A percentile compares a stretch with the other conserved stretches of the same genome.
phyloP scores from a whole-genome alignment of 2,113 vertebrate genomes.

The Pardalotus punctatus region DNA sequence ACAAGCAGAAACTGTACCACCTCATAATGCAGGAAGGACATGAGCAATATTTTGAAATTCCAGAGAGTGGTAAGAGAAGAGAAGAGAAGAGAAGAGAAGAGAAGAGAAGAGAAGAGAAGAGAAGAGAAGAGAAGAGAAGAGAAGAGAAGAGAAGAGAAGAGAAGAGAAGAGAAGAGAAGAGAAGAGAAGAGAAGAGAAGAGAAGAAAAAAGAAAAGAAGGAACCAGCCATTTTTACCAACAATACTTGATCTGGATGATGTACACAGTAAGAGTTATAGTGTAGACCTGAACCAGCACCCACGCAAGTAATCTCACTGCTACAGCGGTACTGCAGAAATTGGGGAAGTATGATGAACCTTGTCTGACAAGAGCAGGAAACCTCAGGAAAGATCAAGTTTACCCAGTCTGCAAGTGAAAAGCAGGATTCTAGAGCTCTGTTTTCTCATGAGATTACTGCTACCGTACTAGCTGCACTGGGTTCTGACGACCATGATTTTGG shows the following conservation, averaged over 20 bases:
- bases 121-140: neutral
- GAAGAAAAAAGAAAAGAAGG: neutral
- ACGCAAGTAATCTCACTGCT: neutral
- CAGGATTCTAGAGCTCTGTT: neutral
- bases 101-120: neutral
- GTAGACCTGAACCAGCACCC: neutral
- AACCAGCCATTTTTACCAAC: neutral
- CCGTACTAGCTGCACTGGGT: neutral
- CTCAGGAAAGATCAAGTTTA: neutral
- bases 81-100: neutral
- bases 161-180: neutral
- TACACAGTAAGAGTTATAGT: neutral
- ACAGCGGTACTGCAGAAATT: neutral
- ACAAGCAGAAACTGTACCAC: neutral
- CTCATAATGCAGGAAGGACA: neutral
- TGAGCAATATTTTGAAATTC: neutral
- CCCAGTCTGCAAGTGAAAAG: neutral
- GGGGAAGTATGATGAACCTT: neutral
- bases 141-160: neutral
- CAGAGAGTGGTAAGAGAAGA: neutral
- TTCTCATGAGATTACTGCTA: neutral
- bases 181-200: too few relatives aligned
- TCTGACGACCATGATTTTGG: fast-evolving
- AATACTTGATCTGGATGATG: neutral
- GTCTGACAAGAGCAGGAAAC: neutral